Evolutionary conservation across 2,888 invertebrate genomes (phyloP).

Genomic region (Tiliacea citrago): DNA sequence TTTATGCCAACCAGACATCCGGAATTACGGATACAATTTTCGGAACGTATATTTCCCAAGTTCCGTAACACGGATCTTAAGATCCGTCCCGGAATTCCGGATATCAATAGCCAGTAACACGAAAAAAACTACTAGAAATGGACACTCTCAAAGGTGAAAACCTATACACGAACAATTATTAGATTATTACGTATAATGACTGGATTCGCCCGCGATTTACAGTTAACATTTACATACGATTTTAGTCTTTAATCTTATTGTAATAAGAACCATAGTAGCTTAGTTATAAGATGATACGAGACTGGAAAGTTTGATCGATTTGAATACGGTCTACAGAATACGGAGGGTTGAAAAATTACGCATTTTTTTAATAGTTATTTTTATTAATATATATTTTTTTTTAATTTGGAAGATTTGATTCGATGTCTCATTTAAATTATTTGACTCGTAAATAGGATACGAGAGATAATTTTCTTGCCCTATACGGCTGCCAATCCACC

Average conservation of each 20-base stretch:
- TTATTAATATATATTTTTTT: background rate
- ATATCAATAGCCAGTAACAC: constrained; percentile 20
- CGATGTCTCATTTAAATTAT: constrained; percentile 18
- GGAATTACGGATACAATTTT: constrained; percentile 2
- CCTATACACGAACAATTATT: constrained; percentile 65
- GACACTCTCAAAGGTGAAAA: constrained; percentile 66
- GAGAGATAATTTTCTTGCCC: background rate
- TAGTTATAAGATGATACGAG: constrained; percentile 62
- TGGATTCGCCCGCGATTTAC: constrained; percentile 62
- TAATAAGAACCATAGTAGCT: constrained; percentile 63
- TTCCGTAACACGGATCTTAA: constrained; percentile 28
- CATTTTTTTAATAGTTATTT: constrained; percentile 11
- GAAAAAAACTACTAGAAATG: constrained; percentile 64
- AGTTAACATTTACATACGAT: constrained; percentile 64
- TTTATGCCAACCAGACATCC: constrained; percentile 19
- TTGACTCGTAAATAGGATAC: background rate
- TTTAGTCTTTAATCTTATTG: constrained; percentile 65
- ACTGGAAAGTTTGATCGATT: constrained; percentile 65
- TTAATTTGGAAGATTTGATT: constrained; percentile 45
- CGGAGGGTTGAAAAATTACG: constrained; percentile 51
- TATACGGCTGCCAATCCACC: no score
- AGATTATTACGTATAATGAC: constrained; percentile 69
- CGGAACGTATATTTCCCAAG: background rate
- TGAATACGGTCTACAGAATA: constrained; percentile 31
- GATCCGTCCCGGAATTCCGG: constrained; percentile 41